Conservation (phyloP, 2,797 vertebrate genomes). For the Myotis pilosus region DNA sequence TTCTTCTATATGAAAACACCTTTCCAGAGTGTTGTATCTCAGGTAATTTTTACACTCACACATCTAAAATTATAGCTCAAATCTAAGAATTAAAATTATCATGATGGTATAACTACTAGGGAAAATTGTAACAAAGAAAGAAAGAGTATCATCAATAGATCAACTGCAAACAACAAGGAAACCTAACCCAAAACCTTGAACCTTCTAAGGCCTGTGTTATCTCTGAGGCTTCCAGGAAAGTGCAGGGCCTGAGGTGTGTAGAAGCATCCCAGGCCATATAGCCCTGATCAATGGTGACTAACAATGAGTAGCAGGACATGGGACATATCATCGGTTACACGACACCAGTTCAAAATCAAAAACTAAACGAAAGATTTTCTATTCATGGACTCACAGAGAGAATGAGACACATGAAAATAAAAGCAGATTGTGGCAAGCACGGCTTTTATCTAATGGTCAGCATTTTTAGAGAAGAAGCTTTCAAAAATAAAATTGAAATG, state of each 20-base stretch:
- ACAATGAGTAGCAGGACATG: not conserved
- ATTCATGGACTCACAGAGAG: not conserved
- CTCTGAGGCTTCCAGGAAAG: not conserved
- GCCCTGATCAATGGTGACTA: not conserved
- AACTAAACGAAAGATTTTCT: not conserved
- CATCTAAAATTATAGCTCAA: not conserved
- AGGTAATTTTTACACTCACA: not conserved
- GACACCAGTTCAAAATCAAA: not conserved
- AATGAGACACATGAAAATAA: not conserved
- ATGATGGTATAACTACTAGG: conserved; percentile 57
- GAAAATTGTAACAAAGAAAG: conserved; percentile 38
- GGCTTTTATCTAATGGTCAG: not conserved
- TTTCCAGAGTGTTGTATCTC: not conserved
- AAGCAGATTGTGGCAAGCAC: not conserved
- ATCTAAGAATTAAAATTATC: conserved; percentile 62
- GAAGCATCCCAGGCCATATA: not conserved
- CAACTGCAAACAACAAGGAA: not conserved
- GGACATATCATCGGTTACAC: not conserved
- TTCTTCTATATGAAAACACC: not conserved
- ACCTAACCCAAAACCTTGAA: not conserved
- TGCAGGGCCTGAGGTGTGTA: too few species aligned
- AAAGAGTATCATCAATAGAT: not conserved
- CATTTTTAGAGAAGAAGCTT: conserved; percentile 19
- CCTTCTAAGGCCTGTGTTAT: not conserved
- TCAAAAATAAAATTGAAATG: conserved; percentile 16